These are phyloP conservation scores for Tangara arthus DNA, from an alignment of 2,797 vertebrate species.

Conservation along the genomic window DNA sequence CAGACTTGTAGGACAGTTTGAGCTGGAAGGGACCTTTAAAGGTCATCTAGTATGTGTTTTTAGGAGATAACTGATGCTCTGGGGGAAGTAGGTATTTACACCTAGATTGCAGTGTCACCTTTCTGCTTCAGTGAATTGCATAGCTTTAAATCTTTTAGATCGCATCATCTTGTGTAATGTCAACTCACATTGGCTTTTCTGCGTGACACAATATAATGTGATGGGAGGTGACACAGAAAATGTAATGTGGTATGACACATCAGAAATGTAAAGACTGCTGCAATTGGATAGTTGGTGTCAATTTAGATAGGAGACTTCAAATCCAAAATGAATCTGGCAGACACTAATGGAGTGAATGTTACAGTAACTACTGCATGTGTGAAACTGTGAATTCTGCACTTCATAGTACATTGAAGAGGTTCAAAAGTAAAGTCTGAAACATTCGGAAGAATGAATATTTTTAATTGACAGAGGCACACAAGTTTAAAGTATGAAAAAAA, in stretches of 20 bases:
- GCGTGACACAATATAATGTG: constrained; percentile 56
- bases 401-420: not conserved
- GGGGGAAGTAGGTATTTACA: constrained; percentile 40
- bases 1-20: not conserved
- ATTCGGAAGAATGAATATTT: not conserved
- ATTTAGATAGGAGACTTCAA: constrained; percentile 64
- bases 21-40: not conserved
- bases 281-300: constrained; percentile 67
- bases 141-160: constrained; percentile 56
- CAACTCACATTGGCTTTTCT: constrained; percentile 61
- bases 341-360: constrained; percentile 62
- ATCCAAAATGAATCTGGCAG: constrained; percentile 69
- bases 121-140: constrained; percentile 38
- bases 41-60: not conserved
- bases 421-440: not conserved
- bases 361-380: constrained; percentile 11
- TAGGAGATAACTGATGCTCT: constrained; percentile 1
- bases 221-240: constrained; percentile 67
- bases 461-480: not conserved
- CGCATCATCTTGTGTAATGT: constrained; percentile 55
- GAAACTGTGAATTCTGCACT: constrained; percentile 24
- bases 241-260: constrained; percentile 70
- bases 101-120: constrained; percentile 35
- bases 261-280: constrained; percentile 61
- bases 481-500: not conserved